A percentile compares a stretch with the other conserved stretches of the same genome.
These are phyloP conservation scores for Osmoderma eremita DNA, from an alignment of 2,888 invertebrate species.

Conservation along the genomic window DNA sequence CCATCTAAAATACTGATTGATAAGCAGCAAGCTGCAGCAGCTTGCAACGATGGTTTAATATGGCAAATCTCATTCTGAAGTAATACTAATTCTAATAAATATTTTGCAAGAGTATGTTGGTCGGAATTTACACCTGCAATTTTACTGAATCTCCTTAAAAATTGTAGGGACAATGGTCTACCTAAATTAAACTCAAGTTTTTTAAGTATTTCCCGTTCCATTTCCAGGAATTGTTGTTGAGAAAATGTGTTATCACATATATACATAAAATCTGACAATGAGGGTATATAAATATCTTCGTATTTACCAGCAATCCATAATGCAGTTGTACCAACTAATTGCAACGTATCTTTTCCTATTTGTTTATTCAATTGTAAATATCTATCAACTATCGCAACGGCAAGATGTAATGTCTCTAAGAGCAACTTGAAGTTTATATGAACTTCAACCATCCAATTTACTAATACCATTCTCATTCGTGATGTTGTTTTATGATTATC, in stretches of 20 bases:
- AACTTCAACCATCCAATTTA: conserved; percentile 96
- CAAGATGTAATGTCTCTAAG: conserved; percentile 89
- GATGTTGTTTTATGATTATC: conserved; percentile 77
- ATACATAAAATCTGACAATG: conserved; percentile 87
- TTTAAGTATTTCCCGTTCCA: conserved; percentile 83
- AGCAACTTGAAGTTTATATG: conserved; percentile 85
- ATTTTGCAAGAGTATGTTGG: conserved; percentile 77
- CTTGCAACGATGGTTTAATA: conserved; percentile 83
- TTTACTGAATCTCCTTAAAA: conserved; percentile 80
- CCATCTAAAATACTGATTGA: conserved; percentile 70
- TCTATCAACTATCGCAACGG: conserved; percentile 88
- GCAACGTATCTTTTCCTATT: conserved; percentile 67
- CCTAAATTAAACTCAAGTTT: conserved; percentile 84
- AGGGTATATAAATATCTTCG: conserved; percentile 92
- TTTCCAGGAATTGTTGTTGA: conserved; percentile 79
- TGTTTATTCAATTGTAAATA: conserved; percentile 77
- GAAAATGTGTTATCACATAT: conserved; percentile 90
- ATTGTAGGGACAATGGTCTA: conserved; percentile 87
- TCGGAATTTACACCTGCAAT: conserved; percentile 71
- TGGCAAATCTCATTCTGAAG: conserved; percentile 83
- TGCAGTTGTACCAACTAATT: conserved; percentile 89
- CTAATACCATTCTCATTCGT: conserved; percentile 87
- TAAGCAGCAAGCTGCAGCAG: conserved; percentile 83
- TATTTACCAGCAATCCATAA: conserved; percentile 94
- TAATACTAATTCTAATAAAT: conserved; percentile 86